Base-by-base conservation (phyloP, 2,888 invertebrate species). In the Onthophagus sagittarius region DNA sequence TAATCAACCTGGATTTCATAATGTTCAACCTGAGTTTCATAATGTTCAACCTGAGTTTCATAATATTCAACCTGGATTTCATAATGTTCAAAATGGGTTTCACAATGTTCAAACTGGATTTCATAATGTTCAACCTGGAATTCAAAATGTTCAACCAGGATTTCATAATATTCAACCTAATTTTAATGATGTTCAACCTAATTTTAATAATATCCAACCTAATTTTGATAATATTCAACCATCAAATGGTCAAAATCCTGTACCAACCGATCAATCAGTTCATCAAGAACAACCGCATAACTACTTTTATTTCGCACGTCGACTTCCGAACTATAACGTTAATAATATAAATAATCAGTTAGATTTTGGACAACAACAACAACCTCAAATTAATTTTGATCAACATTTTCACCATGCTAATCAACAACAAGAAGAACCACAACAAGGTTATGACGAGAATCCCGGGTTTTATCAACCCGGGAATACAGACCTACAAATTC, bases 401-500 rank as follows among this genome's bases (percentile, higher is more conserved):
- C 67, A 67, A 31, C 15, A 31, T 67, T 67, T 67, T 23, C 15
- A 64, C 9, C 64, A 64, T 7, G 69, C 71, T 39, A 14, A 6
- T 5, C 70, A 71, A 63, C 9, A 67, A 9, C 69, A 75, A 7
- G 63, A 53, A 6, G 62, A 71, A 9, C 39, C 7, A 53, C 67
- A 67, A 7, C 15, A 67, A 23, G 71, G 62, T 62, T 71, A 71
- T 62, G 62, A 73, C n/a, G 70, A 74, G 6, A 14, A 69, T n/a
- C 72, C 69, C 9, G 71, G 73, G 33, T 73, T 69, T 39, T 75
- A 62, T 39, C 75, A 75, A 69, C 73, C 73, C 0, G 75, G 75
- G 11, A 73, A 73, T 13, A 75, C 75, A 15, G 75, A 75, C 64
- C 69, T 75, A 53, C 75, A 75, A 69, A 75, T 75, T 32, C 75